These are phyloP conservation scores for Caranx melampygus DNA, from an alignment of 2,113 vertebrate species.

Conservation along the genomic window DNA sequence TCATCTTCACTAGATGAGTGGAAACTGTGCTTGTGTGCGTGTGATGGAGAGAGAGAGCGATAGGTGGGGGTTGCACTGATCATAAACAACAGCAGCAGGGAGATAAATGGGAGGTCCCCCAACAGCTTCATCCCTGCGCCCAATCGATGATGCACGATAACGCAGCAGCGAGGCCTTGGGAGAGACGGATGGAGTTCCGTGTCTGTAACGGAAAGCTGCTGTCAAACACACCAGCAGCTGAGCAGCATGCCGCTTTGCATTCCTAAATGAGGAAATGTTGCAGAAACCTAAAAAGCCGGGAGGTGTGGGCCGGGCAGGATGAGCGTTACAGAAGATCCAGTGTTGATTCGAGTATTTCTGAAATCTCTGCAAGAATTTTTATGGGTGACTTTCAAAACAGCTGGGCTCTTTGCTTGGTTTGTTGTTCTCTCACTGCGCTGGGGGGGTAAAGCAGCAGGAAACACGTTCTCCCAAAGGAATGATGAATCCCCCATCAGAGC, in stretches of 20 bases:
- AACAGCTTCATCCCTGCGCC: slow-evolving; percentile 40
- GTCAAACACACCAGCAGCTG: slow-evolving; percentile 27
- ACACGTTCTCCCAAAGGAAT: slow-evolving; percentile 32
- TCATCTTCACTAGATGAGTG: slow-evolving; percentile 10
- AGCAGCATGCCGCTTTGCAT: slow-evolving; percentile 43
- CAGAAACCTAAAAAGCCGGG: slow-evolving; percentile 53
- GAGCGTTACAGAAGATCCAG: neutral
- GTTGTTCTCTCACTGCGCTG: slow-evolving; percentile 1
- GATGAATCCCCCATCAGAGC: slow-evolving; percentile 8
- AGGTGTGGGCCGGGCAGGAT: neutral
- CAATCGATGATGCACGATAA: slow-evolving; percentile 63
- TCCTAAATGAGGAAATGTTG: slow-evolving; percentile 19
- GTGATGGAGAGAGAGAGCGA: neutral
- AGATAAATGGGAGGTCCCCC: slow-evolving; percentile 55
- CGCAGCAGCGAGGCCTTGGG: slow-evolving; percentile 17
- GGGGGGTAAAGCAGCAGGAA: slow-evolving; percentile 24
- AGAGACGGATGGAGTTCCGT: slow-evolving; percentile 39
- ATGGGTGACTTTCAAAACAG: slow-evolving; percentile 18
- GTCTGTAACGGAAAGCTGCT: slow-evolving; percentile 17
- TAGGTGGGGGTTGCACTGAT: slow-evolving; percentile 27
- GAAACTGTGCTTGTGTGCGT: neutral
- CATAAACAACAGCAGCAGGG: slow-evolving; percentile 57
- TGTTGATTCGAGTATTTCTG: neutral
- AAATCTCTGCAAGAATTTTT: neutral
- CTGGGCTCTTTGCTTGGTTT: neutral